These are phyloP conservation scores for Oncorhynchus tshawytscha DNA, from an alignment of 2,113 vertebrate genomes.

Conservation along the genomic window DNA sequence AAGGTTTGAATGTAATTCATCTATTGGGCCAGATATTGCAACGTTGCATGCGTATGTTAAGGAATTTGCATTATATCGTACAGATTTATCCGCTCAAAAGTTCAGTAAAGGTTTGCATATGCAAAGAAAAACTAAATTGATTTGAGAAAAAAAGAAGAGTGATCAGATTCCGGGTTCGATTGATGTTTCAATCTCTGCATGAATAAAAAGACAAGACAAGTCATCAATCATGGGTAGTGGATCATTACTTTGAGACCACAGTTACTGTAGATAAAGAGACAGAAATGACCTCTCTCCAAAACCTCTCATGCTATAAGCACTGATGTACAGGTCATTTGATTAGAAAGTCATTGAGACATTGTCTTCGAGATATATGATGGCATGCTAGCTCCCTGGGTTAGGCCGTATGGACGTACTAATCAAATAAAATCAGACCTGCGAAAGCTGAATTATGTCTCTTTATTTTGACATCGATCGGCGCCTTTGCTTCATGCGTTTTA, in stretches of 20 bases:
- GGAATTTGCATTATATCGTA: slow-evolving; percentile 64
- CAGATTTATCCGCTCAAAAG: slow-evolving; percentile 56
- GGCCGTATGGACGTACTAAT: slow-evolving; percentile 23
- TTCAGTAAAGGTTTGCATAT: slow-evolving; percentile 19
- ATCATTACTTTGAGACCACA: slow-evolving; percentile 3
- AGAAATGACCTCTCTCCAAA: not conserved
- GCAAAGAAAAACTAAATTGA: slow-evolving; percentile 32
- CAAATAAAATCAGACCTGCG: slow-evolving; percentile 45
- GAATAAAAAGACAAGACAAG: slow-evolving; percentile 30
- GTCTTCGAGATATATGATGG: slow-evolving; percentile 29
- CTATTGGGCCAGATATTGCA: slow-evolving; percentile 58
- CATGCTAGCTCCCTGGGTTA: slow-evolving; percentile 28
- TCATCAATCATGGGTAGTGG: slow-evolving; percentile 23
- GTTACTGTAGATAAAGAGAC: not conserved
- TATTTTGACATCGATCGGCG: slow-evolving; percentile 12
- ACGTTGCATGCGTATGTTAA: slow-evolving; percentile 68
- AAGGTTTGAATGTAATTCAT: slow-evolving; percentile 66
- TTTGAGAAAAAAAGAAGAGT: slow-evolving; percentile 23
- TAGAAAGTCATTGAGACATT: not conserved
- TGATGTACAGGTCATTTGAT: slow-evolving; percentile 12
- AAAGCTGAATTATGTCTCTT: slow-evolving; percentile 33
- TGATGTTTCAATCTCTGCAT: slow-evolving; percentile 46
- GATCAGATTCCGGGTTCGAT: slow-evolving; percentile 14
- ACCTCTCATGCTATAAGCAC: slow-evolving; percentile 7
- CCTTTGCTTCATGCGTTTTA: not conserved